These are phyloP conservation scores for Circaetus gallicus DNA, from an alignment of 2,113 vertebrate genomes.

Conservation along the genomic window DNA sequence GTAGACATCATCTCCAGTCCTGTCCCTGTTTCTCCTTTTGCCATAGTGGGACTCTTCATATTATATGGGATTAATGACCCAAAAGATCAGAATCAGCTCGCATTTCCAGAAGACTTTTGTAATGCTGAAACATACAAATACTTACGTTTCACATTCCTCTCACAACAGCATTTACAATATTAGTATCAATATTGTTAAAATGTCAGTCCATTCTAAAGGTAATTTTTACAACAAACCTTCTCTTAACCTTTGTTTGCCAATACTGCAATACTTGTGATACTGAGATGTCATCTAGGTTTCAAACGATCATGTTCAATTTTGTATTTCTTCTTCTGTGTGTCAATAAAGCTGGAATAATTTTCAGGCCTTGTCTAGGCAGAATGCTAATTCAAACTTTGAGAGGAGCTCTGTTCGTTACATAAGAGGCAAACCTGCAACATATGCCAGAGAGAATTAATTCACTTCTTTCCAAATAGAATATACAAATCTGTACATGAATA, in stretches of 20 bases:
- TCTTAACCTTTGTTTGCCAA: background rate
- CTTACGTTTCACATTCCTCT: background rate
- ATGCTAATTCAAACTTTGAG: slow-evolving; percentile 31
- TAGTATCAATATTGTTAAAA: background rate
- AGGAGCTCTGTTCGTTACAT: background rate
- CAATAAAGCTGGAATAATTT: slow-evolving; percentile 16
- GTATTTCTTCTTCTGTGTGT: background rate
- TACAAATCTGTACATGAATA: slow-evolving; percentile 6
- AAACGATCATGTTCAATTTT: background rate
- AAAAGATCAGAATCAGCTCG: background rate
- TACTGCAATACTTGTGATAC: background rate
- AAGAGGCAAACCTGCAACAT: background rate
- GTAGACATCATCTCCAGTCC: background rate
- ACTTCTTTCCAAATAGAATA: background rate
- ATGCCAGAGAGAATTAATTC: background rate
- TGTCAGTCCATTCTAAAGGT: background rate
- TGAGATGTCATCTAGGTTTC: background rate
- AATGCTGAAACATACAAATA: background rate
- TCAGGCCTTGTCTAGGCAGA: background rate
- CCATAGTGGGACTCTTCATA: background rate
- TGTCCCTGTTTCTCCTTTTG: background rate
- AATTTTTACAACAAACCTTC: background rate
- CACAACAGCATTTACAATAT: background rate
- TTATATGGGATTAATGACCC: background rate
- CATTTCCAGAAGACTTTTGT: background rate